Percentiles rank a stretch among this genome's conserved stretches.
Conservation (phyloP, 2,797 vertebrate genomes). For the Anisognathus igniventris region DNA sequence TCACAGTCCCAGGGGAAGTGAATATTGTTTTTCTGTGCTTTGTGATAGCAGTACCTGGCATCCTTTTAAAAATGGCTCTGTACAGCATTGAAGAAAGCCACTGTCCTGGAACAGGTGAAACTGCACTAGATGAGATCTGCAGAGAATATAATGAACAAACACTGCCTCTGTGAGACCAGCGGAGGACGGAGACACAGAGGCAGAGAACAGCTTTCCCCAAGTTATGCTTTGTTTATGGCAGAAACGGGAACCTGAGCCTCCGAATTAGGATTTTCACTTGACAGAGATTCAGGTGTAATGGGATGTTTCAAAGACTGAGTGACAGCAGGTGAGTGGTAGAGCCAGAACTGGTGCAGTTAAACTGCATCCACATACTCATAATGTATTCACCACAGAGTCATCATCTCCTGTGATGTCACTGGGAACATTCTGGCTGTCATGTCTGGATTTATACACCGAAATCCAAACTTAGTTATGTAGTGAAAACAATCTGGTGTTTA, state of each 20-base stretch:
- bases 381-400: neutral
- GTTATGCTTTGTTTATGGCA: neutral
- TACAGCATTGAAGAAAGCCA: neutral
- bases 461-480: neutral
- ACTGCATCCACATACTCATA: neutral
- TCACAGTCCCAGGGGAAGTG: neutral
- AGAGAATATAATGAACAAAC: neutral
- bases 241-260: neutral
- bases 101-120: neutral
- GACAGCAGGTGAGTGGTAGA: neutral
- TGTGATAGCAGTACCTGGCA: neutral
- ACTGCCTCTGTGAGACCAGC: neutral
- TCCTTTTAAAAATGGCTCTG: neutral
- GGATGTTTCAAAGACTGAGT: neutral
- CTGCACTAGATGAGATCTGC: neutral
- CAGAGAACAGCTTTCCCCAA: neutral
- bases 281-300: neutral
- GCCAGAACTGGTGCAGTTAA: neutral
- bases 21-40: neutral
- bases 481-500: neutral
- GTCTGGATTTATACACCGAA: neutral
- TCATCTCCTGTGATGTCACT: neutral
- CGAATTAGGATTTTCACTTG: neutral
- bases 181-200: accelerated
- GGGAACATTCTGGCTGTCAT: neutral